These are phyloP conservation scores for Mohoua ochrocephala DNA, from an alignment of 2,113 vertebrate species.

Conservation along the genomic window DNA sequence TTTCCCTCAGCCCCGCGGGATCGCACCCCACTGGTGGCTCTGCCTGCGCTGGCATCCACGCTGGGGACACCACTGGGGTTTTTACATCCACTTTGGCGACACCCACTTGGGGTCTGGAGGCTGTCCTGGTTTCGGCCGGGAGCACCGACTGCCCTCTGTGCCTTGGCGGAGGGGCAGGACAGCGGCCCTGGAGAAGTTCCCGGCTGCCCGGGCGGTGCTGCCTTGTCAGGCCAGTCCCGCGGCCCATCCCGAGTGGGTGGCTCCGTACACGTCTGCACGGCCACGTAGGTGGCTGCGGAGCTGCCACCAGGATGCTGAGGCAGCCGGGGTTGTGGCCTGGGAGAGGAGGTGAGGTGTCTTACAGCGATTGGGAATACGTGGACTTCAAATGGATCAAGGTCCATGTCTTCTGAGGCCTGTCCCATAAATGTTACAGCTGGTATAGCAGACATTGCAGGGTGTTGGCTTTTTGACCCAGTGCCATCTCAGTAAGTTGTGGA, in stretches of 20 bases:
- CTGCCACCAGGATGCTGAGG: not conserved
- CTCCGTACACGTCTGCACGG: not conserved
- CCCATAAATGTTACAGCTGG: not conserved
- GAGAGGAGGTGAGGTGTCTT: not conserved
- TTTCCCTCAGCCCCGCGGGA: too few species aligned
- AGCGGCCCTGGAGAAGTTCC: accelerated
- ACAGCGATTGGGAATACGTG: accelerated
- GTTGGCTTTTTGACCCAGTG: not conserved
- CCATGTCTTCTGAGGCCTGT: not conserved
- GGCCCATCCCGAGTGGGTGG: not conserved
- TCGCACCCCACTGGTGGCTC: accelerated
- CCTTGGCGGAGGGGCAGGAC: not conserved
- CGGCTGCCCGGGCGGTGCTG: not conserved
- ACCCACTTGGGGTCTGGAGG: accelerated
- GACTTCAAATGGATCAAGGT: not conserved
- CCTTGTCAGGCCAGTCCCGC: not conserved
- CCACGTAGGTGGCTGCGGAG: not conserved
- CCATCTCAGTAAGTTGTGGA: not conserved
- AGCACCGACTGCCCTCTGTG: accelerated
- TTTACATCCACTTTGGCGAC: accelerated
- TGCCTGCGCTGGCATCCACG: accelerated
- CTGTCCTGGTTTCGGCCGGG: accelerated
- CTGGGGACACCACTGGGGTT: not conserved
- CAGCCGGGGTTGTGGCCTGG: not conserved
- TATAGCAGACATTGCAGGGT: not conserved